Evolutionary conservation across 2,113 vertebrate genomes (phyloP).

Genomic region (Myxocyprinus asiaticus): DNA sequence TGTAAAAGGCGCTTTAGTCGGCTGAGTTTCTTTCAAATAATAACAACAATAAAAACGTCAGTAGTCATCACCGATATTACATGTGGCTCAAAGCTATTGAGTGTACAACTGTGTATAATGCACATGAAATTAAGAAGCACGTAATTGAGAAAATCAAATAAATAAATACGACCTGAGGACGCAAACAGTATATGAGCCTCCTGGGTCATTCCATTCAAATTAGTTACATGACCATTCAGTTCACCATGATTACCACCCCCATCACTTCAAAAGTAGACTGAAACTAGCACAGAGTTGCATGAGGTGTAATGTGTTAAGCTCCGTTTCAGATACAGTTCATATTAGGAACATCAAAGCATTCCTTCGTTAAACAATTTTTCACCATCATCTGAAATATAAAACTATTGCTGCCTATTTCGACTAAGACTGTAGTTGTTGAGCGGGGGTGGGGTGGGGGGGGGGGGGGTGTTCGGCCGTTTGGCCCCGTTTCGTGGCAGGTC

Average conservation of each 20-base stretch:
- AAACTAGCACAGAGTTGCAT: conserved; percentile 52
- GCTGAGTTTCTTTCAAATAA: neutral
- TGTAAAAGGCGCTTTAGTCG: neutral
- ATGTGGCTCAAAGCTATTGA: conserved; percentile 10
- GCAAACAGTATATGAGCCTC: conserved; percentile 53
- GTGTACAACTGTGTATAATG: neutral
- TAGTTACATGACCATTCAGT: neutral
- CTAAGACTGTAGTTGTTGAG: too few relatives aligned
- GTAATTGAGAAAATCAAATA: conserved; percentile 66
- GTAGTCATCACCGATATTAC: conserved; percentile 26
- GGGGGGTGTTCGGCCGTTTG: too few relatives aligned
- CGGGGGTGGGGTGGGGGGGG: too few relatives aligned
- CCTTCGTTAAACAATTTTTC: neutral
- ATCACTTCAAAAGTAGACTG: conserved; percentile 21
- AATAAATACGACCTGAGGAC: conserved; percentile 77
- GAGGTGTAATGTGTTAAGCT: conserved; percentile 12
- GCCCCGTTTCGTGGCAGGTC: too few relatives aligned
- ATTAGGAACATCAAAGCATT: neutral
- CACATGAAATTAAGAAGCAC: conserved; percentile 40
- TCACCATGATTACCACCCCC: neutral
- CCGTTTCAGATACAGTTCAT: too few relatives aligned
- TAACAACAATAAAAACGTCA: neutral
- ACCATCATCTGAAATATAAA: conserved; percentile 48
- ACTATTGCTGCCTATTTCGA: conserved; percentile 42
- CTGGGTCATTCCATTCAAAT: neutral